A percentile compares a stretch with the other conserved stretches of the same genome.
Conservation (phyloP, 2,113 vertebrate genomes). For the Melanostigma gelatinosum region DNA sequence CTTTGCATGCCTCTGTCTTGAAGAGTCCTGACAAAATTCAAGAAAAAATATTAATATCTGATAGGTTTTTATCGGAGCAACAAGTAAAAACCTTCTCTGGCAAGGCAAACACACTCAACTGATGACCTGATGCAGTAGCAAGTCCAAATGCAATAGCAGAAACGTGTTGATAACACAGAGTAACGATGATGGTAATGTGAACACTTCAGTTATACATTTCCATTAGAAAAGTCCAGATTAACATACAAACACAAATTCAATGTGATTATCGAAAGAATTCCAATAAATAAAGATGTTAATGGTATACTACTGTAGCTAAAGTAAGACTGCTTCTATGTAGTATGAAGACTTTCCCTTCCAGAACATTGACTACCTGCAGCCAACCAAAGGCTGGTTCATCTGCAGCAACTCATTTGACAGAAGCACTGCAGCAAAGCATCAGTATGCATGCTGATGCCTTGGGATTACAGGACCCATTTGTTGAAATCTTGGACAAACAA, state of each 20-base stretch:
- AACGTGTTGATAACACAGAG: slow-evolving; percentile 5
- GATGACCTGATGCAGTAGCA: neutral
- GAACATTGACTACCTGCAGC: slow-evolving; percentile 32
- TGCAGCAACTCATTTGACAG: slow-evolving; percentile 21
- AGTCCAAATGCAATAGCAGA: neutral
- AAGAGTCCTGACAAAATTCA: slow-evolving; percentile 20
- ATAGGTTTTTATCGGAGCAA: too few relatives aligned
- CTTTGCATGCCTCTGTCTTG: slow-evolving; percentile 2
- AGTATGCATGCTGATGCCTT: slow-evolving; percentile 42
- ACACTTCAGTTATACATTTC: slow-evolving; percentile 14
- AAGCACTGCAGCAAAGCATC: slow-evolving; percentile 14
- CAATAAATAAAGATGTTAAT: neutral
- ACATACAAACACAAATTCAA: neutral
- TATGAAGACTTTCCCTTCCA: slow-evolving; percentile 24
- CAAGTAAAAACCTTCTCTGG: neutral
- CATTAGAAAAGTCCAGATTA: slow-evolving; percentile 4
- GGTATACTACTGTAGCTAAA: slow-evolving; percentile 1
- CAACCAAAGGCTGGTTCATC: slow-evolving; percentile 35
- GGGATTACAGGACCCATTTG: slow-evolving; percentile 43
- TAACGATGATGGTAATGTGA: slow-evolving; percentile 5
- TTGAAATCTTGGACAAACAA: slow-evolving; percentile 45
- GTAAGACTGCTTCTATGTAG: slow-evolving; percentile 17
- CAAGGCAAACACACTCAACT: neutral
- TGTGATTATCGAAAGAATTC: neutral
- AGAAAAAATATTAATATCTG: neutral